phyloP scores from a whole-genome alignment of 1,140 invertebrate genomes.

The Trichoplusia ni region DNA sequence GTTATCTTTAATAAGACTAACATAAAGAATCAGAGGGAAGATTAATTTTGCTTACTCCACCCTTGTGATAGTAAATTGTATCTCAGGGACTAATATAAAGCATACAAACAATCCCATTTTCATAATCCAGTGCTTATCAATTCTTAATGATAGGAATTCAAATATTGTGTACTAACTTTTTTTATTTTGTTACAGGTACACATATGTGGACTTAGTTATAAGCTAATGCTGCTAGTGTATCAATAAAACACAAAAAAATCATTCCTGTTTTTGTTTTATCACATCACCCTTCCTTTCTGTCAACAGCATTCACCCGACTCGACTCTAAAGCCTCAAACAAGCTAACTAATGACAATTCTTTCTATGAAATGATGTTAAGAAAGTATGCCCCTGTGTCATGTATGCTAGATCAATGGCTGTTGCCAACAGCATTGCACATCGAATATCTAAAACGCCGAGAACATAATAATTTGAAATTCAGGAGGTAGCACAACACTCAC shows the following conservation, averaged over 20 bases:
- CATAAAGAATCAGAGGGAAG: slow-evolving; percentile 72
- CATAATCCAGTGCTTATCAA: no score
- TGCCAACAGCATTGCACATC: no score
- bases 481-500: no score
- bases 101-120: slow-evolving; percentile 30
- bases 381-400: no score
- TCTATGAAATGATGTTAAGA: no score
- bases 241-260: slow-evolving; percentile 59
- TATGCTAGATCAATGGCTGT: no score
- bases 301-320: no score
- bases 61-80: slow-evolving; percentile 49
- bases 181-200: slow-evolving; percentile 53
- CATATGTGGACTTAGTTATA: slow-evolving; percentile 38
- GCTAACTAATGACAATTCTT: no score
- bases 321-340: no score
- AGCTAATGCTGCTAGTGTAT: slow-evolving; percentile 47
- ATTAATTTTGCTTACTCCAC: slow-evolving; percentile 62
- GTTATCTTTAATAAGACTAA: slow-evolving; percentile 58
- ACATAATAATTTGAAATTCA: no score
- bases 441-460: no score
- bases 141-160: background rate
- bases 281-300: no score
- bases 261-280: slow-evolving; percentile 16
- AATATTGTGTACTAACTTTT: background rate
- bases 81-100: slow-evolving; percentile 57